phyloP scores from a whole-genome alignment of 2,797 vertebrate genomes.

The Poecilia wingei region DNA sequence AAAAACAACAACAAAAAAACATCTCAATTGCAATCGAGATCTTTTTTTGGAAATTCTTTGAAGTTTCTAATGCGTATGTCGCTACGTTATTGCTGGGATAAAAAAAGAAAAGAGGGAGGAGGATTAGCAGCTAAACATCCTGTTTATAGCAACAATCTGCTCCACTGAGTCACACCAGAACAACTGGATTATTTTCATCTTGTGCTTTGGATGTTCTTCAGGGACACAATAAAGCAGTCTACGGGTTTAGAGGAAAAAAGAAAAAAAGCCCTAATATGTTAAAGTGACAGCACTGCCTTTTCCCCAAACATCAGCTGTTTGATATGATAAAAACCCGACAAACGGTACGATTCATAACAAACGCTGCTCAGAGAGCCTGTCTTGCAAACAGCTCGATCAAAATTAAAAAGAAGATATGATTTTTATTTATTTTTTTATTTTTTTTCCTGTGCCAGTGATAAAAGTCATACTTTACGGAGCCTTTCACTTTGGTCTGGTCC shows the following conservation, averaged over 20 bases:
- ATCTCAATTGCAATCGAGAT: not conserved
- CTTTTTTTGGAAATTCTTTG: not conserved
- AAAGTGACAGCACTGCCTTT: not conserved
- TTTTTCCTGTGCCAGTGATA: not conserved
- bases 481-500: slow-evolving; percentile 95
- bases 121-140: slow-evolving; percentile 2
- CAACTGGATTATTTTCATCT: slow-evolving; percentile 8
- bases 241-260: not conserved
- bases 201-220: slow-evolving; percentile 10
- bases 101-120: not conserved
- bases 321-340: not conserved
- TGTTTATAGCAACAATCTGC: slow-evolving; percentile 6
- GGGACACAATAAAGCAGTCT: not conserved
- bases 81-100: not conserved
- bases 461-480: slow-evolving; percentile 91
- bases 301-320: not conserved
- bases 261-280: not conserved
- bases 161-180: slow-evolving; percentile 7
- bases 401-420: not conserved
- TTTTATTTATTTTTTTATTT: not conserved
- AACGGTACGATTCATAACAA: not conserved
- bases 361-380: not conserved
- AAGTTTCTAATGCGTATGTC: not conserved
- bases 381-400: not conserved
- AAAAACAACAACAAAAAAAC: not conserved